Conservation (phyloP, 1,140 invertebrate genomes). For the Parapsyche elsis region DNA sequence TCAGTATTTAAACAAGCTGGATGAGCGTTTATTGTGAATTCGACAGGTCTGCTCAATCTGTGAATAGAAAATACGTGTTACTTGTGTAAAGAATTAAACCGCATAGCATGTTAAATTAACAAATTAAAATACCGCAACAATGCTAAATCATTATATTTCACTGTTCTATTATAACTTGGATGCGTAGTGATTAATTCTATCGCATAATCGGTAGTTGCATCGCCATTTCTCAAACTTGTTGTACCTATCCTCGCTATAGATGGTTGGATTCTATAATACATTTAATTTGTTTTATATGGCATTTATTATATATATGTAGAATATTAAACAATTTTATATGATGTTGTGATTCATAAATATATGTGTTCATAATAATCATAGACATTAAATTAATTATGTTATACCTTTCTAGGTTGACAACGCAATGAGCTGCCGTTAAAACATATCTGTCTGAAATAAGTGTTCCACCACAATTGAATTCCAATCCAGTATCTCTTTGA, state of each 20-base stretch:
- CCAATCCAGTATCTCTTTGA: slow-evolving; percentile 51
- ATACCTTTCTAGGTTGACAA: slow-evolving; percentile 4
- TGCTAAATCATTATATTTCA: slow-evolving; percentile 43
- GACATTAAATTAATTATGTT: background rate
- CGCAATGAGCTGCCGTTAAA: slow-evolving; percentile 62
- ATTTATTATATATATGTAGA: background rate
- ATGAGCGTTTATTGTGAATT: background rate
- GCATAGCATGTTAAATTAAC: too few relatives aligned
- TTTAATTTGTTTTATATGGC: too few relatives aligned
- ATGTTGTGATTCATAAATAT: too few relatives aligned
- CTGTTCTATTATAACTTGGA: slow-evolving; percentile 22
- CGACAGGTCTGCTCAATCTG: slow-evolving; percentile 1
- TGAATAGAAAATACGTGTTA: background rate
- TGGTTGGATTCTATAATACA: background rate
- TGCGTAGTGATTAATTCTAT: slow-evolving; percentile 7
- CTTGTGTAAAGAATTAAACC: too few relatives aligned
- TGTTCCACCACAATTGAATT: slow-evolving; percentile 60
- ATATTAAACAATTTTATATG: background rate
- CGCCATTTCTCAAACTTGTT: background rate
- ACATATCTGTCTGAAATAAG: slow-evolving; percentile 59
- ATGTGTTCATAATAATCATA: too few relatives aligned
- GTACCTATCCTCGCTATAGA: background rate
- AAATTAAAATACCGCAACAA: slow-evolving; percentile 31
- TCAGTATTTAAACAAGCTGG: slow-evolving; percentile 21
- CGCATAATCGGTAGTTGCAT: background rate